A percentile compares a stretch with the other conserved stretches of the same genome.
Evolutionary conservation across 2,797 vertebrate species (phyloP).

Genomic region (Allochrocebus solatus): DNA sequence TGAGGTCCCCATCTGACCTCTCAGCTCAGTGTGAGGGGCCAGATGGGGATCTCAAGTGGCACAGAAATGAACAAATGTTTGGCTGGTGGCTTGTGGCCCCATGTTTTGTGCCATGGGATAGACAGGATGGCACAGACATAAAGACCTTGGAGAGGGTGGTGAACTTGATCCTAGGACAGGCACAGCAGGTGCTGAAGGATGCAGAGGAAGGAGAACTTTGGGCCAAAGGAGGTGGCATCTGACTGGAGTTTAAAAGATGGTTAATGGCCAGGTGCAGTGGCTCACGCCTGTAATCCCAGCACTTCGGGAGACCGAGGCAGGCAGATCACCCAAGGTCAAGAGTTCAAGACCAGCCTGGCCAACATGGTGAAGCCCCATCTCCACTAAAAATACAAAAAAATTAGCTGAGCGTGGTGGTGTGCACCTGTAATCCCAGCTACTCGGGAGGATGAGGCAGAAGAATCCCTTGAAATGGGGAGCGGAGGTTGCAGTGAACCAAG

Average conservation of each 20-base stretch:
- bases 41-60: background rate
- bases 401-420: background rate
- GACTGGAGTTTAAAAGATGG: background rate
- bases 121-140: background rate
- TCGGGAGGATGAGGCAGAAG: background rate
- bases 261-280: background rate
- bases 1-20: background rate
- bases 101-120: background rate
- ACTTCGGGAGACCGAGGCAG: background rate
- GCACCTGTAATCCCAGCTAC: background rate
- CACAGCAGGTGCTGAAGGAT: background rate
- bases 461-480: background rate
- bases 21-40: background rate
- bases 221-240: background rate
- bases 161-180: background rate
- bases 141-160: fast-evolving
- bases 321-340: background rate
- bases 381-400: background rate
- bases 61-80: background rate
- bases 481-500: background rate
- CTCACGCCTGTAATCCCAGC: background rate
- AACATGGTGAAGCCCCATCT: background rate
- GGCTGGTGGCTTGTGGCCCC: background rate
- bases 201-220: background rate
- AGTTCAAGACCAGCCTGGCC: background rate